Percentiles rank a stretch among this genome's conserved stretches.
phyloP scores from a whole-genome alignment of 2,113 vertebrate species.

The Ceyx cyanopectus region DNA sequence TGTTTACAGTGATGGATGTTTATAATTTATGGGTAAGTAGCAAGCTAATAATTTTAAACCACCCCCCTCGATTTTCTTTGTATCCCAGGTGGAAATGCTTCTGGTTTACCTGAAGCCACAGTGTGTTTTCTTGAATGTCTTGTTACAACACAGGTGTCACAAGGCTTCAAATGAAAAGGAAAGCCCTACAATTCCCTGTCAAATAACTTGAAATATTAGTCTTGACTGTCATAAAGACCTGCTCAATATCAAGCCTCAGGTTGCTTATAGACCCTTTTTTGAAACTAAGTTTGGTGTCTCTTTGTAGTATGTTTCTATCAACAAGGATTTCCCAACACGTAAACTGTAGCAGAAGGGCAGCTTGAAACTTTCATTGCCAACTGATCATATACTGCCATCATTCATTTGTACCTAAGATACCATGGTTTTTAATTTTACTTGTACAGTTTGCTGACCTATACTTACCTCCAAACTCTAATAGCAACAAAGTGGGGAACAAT shows the following conservation, averaged over 20 bases:
- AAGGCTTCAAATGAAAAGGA: not conserved
- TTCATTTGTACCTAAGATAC: conserved; percentile 9
- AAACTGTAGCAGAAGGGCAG: not conserved
- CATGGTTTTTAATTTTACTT: not conserved
- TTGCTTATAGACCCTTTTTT: conserved; percentile 25
- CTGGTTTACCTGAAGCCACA: not conserved
- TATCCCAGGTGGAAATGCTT: not conserved
- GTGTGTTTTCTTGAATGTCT: not conserved
- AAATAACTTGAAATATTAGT: conserved; percentile 9
- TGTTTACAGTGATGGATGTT: not conserved
- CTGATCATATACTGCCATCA: not conserved
- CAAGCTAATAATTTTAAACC: not conserved
- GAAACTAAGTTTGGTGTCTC: not conserved
- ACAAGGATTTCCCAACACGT: not conserved
- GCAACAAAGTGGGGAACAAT: not conserved
- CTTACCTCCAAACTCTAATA: not conserved
- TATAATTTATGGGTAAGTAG: not conserved
- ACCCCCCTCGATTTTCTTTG: not conserved
- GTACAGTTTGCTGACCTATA: not conserved
- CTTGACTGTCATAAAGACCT: not conserved
- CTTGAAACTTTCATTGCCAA: conserved; percentile 5
- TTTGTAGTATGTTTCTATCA: conserved; percentile 40
- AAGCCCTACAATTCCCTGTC: not conserved
- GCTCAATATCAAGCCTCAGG: not conserved
- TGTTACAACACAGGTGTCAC: not conserved